Percentiles rank a stretch among this genome's conserved stretches.
These are phyloP conservation scores for Aldabrachelys gigantea DNA, from an alignment of 2,113 vertebrate genomes.

Conservation along the genomic window DNA sequence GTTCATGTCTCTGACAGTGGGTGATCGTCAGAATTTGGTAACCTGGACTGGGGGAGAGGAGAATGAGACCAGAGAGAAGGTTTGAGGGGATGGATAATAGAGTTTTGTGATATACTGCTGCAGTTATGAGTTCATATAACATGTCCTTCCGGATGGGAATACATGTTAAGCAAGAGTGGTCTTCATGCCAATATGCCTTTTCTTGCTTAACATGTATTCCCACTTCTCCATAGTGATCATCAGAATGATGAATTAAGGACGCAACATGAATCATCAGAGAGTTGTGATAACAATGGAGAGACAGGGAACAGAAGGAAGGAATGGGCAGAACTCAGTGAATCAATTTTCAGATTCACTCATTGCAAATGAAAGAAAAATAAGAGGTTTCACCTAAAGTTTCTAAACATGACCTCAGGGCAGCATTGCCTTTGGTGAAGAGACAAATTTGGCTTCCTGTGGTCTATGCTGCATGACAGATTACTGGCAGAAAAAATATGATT, in stretches of 20 bases:
- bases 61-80: neutral
- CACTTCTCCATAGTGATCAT: conserved; percentile 39
- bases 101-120: conserved; percentile 24
- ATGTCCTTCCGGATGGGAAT: conserved; percentile 43
- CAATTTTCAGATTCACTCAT: neutral
- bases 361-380: neutral
- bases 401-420: conserved; percentile 44
- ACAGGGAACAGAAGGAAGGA: conserved; percentile 44
- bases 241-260: conserved; percentile 11
- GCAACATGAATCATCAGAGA: conserved; percentile 40
- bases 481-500: neutral
- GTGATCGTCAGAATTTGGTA: neutral
- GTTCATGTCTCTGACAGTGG: rapidly evolving
- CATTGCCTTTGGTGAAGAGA: neutral
- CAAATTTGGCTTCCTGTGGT: neutral
- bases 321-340: conserved; percentile 16
- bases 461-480: neutral
- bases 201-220: too few relatives aligned
- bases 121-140: conserved; percentile 50
- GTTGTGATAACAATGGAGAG: conserved; percentile 44
- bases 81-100: conserved; percentile 27
- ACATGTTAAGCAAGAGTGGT: conserved; percentile 19
- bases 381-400: conserved; percentile 9
- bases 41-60: neutral
- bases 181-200: conserved; percentile 9